phyloP scores from a whole-genome alignment of 2,113 vertebrate species.

The Eulemur rufifrons region DNA sequence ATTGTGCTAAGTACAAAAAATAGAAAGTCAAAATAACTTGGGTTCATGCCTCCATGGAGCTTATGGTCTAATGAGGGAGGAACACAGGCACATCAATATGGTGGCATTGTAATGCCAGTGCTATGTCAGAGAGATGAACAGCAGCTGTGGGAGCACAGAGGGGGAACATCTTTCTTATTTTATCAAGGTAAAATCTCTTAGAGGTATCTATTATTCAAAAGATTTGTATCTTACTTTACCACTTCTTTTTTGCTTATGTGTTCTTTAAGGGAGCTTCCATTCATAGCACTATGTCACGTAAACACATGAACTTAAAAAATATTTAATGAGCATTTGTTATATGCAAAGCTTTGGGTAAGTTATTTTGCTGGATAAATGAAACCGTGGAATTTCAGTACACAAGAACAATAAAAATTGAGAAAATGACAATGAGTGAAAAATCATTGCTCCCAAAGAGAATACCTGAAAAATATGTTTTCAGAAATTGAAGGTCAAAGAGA shows the following conservation, averaged over 20 bases:
- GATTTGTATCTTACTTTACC: background rate
- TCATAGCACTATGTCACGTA: background rate
- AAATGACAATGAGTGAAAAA: background rate
- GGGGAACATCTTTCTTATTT: background rate
- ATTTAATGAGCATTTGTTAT: background rate
- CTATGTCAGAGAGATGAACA: background rate
- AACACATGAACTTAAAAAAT: background rate
- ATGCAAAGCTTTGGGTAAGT: background rate
- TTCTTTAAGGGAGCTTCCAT: background rate
- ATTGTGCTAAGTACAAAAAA: background rate
- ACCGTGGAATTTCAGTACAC: background rate
- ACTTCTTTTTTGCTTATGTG: background rate
- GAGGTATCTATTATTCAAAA: background rate
- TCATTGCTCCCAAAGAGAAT: background rate
- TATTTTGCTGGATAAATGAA: background rate
- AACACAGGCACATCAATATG: background rate
- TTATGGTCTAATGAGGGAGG: background rate
- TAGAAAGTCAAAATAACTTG: background rate
- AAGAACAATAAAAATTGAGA: slow-evolving; percentile 21
- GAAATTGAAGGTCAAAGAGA: slow-evolving; percentile 62
- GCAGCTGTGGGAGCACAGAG: background rate
- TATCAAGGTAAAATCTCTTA: background rate
- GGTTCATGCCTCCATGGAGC: background rate
- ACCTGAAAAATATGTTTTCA: slow-evolving; percentile 56
- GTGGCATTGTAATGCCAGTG: background rate